These are phyloP conservation scores for Augiades crinisus DNA, from an alignment of 2,888 invertebrate genomes.

Conservation along the genomic window DNA sequence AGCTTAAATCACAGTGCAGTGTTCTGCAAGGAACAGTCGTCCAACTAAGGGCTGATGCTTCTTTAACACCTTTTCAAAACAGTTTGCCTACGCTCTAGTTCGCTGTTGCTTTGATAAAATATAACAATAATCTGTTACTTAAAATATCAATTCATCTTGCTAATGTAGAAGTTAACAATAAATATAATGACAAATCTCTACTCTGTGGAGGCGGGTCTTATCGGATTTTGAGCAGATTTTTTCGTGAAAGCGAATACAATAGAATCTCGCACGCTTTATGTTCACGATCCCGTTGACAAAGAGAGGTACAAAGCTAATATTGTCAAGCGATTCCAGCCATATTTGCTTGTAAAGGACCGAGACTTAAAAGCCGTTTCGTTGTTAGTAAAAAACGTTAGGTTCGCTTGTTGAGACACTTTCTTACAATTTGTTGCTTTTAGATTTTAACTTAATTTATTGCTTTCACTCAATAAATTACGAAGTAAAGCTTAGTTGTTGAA, in stretches of 20 bases:
- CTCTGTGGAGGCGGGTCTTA: neutral
- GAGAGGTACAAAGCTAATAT: conserved; percentile 33
- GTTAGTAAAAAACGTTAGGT: conserved; percentile 14
- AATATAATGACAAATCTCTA: too few species aligned
- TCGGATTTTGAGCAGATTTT: conserved; percentile 1
- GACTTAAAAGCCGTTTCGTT: conserved; percentile 13
- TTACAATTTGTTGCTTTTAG: conserved; percentile 9
- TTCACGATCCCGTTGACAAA: neutral
- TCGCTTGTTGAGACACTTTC: conserved; percentile 9
- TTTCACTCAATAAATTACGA: neutral
- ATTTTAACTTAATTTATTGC: too few species aligned
- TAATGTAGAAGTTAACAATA: too few species aligned
- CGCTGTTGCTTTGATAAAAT: too few species aligned
- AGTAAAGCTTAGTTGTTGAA: neutral
- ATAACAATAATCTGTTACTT: too few species aligned
- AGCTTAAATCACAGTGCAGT: too few species aligned
- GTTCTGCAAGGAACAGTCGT: too few species aligned
- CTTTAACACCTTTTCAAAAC: too few species aligned
- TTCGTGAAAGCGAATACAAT: conserved; percentile 7
- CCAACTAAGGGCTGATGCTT: too few species aligned
- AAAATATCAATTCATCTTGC: too few species aligned
- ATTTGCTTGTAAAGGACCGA: conserved; percentile 14
- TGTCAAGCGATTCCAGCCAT: conserved; percentile 30
- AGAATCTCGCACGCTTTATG: neutral
- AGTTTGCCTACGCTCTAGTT: too few species aligned